Conservation (phyloP, 2,113 vertebrate genomes). For the Propithecus coquereli region DNA sequence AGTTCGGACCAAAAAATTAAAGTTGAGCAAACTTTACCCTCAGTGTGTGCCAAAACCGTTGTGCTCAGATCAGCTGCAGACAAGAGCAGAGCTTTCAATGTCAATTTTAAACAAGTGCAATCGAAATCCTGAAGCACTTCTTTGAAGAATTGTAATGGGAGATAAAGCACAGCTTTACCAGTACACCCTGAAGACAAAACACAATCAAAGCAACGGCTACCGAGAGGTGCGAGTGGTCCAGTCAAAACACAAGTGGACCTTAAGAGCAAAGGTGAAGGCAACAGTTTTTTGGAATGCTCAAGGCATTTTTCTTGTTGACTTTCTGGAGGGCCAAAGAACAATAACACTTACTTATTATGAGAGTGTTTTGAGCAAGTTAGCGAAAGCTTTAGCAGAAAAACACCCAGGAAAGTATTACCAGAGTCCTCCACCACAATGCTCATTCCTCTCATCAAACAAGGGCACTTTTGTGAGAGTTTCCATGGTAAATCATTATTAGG, state of each 20-base stretch:
- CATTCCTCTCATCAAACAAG: not conserved
- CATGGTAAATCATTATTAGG: not conserved
- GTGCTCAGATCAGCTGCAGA: not conserved
- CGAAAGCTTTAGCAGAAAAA: not conserved
- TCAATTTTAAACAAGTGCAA: not conserved
- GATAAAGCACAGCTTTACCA: not conserved
- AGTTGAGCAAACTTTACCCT: not conserved
- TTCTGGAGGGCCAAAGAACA: not conserved
- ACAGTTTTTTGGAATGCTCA: not conserved
- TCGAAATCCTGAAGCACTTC: not conserved
- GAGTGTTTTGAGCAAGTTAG: not conserved
- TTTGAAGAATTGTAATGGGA: not conserved
- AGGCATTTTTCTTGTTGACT: not conserved
- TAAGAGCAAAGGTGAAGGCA: not conserved
- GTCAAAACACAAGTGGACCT: not conserved
- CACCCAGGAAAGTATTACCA: not conserved
- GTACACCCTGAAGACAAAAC: not conserved
- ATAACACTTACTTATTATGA: not conserved
- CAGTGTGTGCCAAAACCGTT: not conserved
- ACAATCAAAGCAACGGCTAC: not conserved
- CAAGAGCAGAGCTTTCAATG: not conserved
- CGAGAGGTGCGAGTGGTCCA: not conserved
- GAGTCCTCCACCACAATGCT: not conserved
- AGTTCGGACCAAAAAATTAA: not conserved
- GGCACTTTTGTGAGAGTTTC: not conserved